Evolutionary conservation across 1,140 invertebrate species (phyloP), one percentile per base, ranked within the genome.

Genomic region (Cydia fagiglandana): DNA sequence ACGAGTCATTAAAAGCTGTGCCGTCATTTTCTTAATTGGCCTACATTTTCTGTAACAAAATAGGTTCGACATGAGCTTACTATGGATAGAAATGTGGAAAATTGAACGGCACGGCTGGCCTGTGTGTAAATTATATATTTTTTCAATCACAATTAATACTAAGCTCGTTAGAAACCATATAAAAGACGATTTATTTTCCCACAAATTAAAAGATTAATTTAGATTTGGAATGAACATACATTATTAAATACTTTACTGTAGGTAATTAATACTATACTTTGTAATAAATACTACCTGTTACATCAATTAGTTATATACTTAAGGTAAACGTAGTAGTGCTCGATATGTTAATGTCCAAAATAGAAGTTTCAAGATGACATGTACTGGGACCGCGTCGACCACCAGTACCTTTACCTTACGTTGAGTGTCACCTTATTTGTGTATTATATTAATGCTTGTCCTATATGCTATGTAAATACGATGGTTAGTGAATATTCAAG

Each of bases 11-110:
- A 73, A 45, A 30, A 73, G 73, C 20, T 50, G 28, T 4, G n/a
- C 73, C 12, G 12, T 73, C 41, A 73, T 53, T 50, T 47, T 47
- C 41, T 53, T 73, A 73, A 73, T 73, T 73, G 73, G 41, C 73
- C 66, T 70, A 70, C 66, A 70, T 70, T 70, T 68, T 68, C 28
- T 38, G 30, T 38, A 41, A 38, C 66, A 70, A 70, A 70, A 70
- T 70, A 38, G 34, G 30, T 38, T 9, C 30, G 66, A 12, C 5
- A 53, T 53, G 15, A 53, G 15, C 66, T 70, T 10, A 17, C 66
- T 70, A 70, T 28, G 34, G 66, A 70, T 70, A 38, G 15, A 70
- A 38, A 70, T 70, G 66, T 70, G 66, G 66, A 38, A 70, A 34
- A 38, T 70, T 12, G 66, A 70, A 70, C 66, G 34, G 30, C 17